Evolutionary conservation across 2,888 invertebrate species (phyloP).

Genomic region (Sipha maydis): DNA sequence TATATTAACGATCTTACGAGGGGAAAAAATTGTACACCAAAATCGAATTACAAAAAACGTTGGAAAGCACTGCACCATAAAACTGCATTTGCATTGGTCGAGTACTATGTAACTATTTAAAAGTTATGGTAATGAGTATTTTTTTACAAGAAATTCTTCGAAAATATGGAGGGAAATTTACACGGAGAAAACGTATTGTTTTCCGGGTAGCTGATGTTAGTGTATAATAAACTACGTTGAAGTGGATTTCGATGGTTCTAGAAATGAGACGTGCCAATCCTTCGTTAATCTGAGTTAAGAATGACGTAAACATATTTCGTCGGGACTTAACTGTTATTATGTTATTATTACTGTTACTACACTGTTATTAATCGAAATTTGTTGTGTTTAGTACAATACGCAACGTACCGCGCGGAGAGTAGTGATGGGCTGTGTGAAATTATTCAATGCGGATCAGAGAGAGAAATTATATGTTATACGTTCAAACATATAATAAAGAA

Average conservation of each 20-base stretch:
- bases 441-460: too few relatives aligned
- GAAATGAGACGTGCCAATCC: conserved; percentile 17
- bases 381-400: background rate
- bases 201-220: background rate
- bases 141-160: background rate
- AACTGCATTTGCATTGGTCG: too few relatives aligned
- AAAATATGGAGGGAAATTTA: background rate
- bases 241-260: background rate
- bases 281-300: background rate
- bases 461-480: too few relatives aligned
- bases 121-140: background rate
- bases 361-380: background rate
- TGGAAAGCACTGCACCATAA: too few relatives aligned
- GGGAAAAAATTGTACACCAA: too few relatives aligned
- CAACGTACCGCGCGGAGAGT: too few relatives aligned
- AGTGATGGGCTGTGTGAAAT: too few relatives aligned
- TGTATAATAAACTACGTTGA: background rate
- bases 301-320: background rate
- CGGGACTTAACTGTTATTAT: background rate
- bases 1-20: too few relatives aligned
- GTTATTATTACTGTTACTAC: too few relatives aligned
- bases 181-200: background rate
- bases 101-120: too few relatives aligned
- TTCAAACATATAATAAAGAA: too few relatives aligned
- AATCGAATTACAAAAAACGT: too few relatives aligned